Percentiles rank a stretch among this genome's conserved stretches.
Evolutionary conservation across 2,797 vertebrate genomes (phyloP).

Genomic region (Oreonectes daqikongensis): DNA sequence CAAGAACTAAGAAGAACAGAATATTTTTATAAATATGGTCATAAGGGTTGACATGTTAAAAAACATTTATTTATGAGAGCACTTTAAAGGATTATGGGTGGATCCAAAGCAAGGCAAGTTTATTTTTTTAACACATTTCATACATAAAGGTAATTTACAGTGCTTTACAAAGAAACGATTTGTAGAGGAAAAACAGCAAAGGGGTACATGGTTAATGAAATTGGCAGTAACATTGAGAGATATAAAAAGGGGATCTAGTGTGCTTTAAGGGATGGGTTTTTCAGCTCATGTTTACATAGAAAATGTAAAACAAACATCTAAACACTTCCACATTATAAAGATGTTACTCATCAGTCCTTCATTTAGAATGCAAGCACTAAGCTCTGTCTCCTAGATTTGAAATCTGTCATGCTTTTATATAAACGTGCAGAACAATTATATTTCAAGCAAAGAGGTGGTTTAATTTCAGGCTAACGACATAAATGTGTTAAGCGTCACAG

Average conservation of each 20-base stretch:
- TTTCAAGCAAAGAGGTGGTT: not conserved
- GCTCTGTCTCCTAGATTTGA: no score
- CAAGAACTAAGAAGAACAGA: not conserved
- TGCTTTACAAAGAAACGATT: no score
- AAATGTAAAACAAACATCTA: conserved; percentile 6
- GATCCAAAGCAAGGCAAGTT: not conserved
- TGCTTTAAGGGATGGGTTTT: conserved; percentile 2
- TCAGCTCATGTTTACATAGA: conserved; percentile 8
- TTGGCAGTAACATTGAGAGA: no score
- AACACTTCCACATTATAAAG: not conserved
- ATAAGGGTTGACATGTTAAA: not conserved
- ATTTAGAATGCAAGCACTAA: not conserved
- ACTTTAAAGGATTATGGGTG: not conserved
- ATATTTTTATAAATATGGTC: not conserved
- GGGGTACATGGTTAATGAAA: no score
- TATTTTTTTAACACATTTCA: no score
- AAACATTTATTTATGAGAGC: not conserved
- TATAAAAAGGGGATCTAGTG: not conserved
- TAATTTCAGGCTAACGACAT: not conserved
- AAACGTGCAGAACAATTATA: not conserved
- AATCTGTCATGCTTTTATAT: not conserved
- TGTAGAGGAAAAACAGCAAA: no score
- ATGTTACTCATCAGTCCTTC: not conserved
- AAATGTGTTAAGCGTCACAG: not conserved
- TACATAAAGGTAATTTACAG: no score